Evolutionary conservation across 64 coral and sea anemone species (phyloP).

Genomic region (Montipora efflorescens): DNA sequence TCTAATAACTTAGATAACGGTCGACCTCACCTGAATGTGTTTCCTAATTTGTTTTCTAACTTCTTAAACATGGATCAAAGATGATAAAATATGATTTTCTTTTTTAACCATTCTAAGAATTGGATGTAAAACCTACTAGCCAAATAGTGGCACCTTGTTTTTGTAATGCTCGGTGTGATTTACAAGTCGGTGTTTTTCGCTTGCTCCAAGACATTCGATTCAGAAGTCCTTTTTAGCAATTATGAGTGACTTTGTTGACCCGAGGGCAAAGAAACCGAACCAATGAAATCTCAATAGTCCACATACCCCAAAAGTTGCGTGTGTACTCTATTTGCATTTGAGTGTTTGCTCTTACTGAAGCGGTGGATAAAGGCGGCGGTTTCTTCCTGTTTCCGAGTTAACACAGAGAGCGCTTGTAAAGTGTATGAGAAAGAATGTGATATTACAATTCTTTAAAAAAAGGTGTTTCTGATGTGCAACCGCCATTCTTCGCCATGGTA

Average conservation of each 20-base stretch:
- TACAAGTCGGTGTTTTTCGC: not conserved
- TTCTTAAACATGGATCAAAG: not conserved
- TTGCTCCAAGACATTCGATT: not conserved
- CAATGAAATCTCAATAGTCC: slow-evolving; percentile 39
- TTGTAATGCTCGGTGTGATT: not conserved
- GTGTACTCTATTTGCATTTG: slow-evolving; percentile 50
- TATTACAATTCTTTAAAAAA: not conserved
- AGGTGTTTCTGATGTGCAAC: not conserved
- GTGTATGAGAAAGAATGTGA: not conserved
- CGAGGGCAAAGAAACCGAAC: slow-evolving; percentile 35
- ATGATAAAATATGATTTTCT: not conserved
- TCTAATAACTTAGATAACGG: slow-evolving; percentile 55
- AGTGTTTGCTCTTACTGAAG: slow-evolving; percentile 2
- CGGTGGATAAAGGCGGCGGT: slow-evolving; percentile 8
- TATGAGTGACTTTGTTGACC: slow-evolving; percentile 33
- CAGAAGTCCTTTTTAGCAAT: slow-evolving; percentile 25
- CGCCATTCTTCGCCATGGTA: not conserved
- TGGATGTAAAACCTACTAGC: too few relatives aligned
- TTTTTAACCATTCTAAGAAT: not conserved
- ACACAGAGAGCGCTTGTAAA: not conserved
- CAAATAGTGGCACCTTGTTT: not conserved
- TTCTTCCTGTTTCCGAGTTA: not conserved
- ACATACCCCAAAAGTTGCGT: not conserved
- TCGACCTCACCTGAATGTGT: slow-evolving; percentile 29
- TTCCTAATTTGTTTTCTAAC: slow-evolving; percentile 32